A percentile compares a stretch with the other conserved stretches of the same genome.
phyloP scores from a whole-genome alignment of 2,113 vertebrate species.

The Bostrychus sinensis region DNA sequence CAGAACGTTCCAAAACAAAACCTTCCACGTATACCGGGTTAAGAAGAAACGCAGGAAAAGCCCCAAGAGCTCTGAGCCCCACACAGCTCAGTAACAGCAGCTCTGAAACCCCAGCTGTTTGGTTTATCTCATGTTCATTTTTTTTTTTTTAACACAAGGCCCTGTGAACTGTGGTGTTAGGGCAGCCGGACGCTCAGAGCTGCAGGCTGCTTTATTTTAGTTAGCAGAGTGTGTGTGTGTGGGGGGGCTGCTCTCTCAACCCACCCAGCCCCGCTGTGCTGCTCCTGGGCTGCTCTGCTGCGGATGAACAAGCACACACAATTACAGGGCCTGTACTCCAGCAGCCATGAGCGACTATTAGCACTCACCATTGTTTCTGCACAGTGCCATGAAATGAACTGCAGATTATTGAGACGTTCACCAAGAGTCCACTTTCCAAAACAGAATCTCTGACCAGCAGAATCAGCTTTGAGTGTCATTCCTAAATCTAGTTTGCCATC shows the following conservation, averaged over 20 bases:
- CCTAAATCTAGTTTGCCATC: too few species aligned
- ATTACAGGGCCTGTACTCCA: not conserved
- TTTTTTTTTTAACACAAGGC: constrained; percentile 38
- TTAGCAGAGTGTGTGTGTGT: constrained; percentile 17
- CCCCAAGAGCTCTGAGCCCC: constrained; percentile 43
- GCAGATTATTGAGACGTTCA: not conserved
- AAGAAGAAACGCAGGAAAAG: constrained; percentile 77
- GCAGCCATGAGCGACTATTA: not conserved
- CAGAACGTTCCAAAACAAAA: constrained; percentile 93
- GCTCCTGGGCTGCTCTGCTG: not conserved
- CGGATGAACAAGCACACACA: constrained; percentile 9
- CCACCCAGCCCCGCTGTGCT: too few species aligned
- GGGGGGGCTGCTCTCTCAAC: constrained; percentile 10
- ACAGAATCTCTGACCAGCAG: too few species aligned
- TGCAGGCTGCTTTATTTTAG: constrained; percentile 22
- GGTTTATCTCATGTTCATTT: constrained; percentile 36
- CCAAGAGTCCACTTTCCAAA: too few species aligned
- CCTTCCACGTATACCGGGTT: constrained; percentile 92
- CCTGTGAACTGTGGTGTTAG: constrained; percentile 27
- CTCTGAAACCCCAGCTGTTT: constrained; percentile 22
- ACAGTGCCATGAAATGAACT: not conserved
- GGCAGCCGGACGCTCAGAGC: constrained; percentile 12
- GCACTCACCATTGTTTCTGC: not conserved
- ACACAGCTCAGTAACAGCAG: constrained; percentile 32
- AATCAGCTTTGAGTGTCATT: too few species aligned